Evolutionary conservation across 1,140 invertebrate genomes (phyloP), one percentile per base, ranked within the genome.

Genomic region (Lamellibrachia luymesi): DNA sequence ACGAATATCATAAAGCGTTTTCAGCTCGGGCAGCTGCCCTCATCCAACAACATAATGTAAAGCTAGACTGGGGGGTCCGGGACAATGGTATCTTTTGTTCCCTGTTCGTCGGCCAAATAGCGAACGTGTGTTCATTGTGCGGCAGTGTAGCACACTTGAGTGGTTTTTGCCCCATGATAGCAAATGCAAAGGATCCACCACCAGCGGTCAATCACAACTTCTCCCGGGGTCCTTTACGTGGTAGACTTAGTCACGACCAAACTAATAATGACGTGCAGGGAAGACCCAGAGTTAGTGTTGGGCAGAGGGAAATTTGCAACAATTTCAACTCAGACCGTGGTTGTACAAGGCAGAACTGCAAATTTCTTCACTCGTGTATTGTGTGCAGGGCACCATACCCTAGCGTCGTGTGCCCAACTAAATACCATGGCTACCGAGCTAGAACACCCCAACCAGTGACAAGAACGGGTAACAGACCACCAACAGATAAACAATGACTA

Each of bases 1-100:
- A 91, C n/a, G 49, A 91, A 91, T 91, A 91, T n/a, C 91, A 91
- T n/a, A 50, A 50, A n/a, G 91, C 49, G 13, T 91, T 91, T 91
- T 13, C 49, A 4, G 91, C 91, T 51, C 49, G 91, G n/a, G 13
- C 91, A 10, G 91, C 91, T 10, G 91, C 49, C 10, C 91, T 91
- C 17, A 50, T 91, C 91, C 49, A 13, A 17, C 49, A 91, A 13
- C 91, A 91, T n/a, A 50, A 91, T 50, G 51, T 91, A 0, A 51
- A 50, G 22, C 2, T 91, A 25, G 91, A 91, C 51, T 91, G 91
- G 91, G 91, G 91, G 51, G 51, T 91, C 51, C 49, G 91, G n/a
- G 91, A 91, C 17, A 50, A 91, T 17, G 51, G 91, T 0, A 4
- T 91, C 2, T 91, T 91, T 51, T 13, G 49, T 25, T 10, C 91